Percentiles rank a stretch among this genome's conserved stretches.
Evolutionary conservation across 37 sponge, comb jelly and placozoan species (phyloP).

Genomic region (Beroe forskalii): DNA sequence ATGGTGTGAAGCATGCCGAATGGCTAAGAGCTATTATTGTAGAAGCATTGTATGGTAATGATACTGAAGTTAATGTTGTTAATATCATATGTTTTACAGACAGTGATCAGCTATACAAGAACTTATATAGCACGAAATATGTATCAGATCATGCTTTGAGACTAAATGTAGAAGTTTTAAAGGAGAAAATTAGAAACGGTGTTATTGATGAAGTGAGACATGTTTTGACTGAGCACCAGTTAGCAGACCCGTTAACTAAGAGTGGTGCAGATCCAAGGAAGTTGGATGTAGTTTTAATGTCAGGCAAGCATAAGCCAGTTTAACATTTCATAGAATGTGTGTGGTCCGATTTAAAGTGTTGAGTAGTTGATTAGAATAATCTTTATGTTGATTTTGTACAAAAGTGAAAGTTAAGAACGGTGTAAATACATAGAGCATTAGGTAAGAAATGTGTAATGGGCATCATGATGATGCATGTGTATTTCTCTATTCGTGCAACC

Average conservation of each 20-base stretch:
- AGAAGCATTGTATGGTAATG: not conserved
- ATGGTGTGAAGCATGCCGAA: not conserved
- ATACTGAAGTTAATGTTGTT: not conserved
- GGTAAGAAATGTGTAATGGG: too few species aligned
- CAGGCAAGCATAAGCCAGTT: too few species aligned
- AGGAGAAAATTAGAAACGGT: not conserved
- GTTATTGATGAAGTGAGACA: not conserved
- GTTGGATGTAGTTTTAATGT: not conserved
- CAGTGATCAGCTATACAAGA: not conserved
- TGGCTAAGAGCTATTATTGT: not conserved
- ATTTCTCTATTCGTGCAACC: not conserved
- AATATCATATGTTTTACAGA: not conserved
- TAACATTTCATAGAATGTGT: too few species aligned
- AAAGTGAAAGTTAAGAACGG: not conserved
- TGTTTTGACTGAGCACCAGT: not conserved
- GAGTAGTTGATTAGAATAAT: not conserved
- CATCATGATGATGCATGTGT: not conserved
- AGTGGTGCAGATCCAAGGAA: not conserved
- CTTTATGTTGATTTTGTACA: not conserved
- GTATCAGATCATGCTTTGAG: not conserved
- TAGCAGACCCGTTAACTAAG: conserved; percentile 16
- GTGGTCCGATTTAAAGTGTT: not conserved
- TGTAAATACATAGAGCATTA: too few species aligned
- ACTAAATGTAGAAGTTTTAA: not conserved
- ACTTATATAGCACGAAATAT: not conserved